phyloP scores from a whole-genome alignment of 2,888 invertebrate genomes.

The Diaprepes abbreviatus region DNA sequence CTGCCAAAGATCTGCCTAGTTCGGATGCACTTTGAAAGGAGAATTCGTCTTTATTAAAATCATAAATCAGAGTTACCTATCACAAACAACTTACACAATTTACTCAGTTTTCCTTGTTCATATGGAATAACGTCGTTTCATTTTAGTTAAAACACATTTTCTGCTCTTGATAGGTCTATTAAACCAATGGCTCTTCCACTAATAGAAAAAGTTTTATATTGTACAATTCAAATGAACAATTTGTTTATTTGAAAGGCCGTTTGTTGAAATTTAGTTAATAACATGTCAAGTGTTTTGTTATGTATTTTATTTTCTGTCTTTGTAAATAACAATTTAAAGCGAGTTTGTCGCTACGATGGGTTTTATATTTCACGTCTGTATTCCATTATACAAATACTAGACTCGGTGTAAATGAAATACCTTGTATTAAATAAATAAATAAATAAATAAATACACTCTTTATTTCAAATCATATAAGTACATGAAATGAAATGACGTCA shows the following conservation, averaged over 20 bases:
- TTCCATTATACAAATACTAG: no score
- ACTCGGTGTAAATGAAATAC: no score
- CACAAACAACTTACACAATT: slow-evolving; percentile 40
- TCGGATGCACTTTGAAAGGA: slow-evolving; percentile 6
- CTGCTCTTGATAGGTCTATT: slow-evolving; percentile 46
- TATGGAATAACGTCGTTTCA: slow-evolving; percentile 24
- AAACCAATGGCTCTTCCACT: slow-evolving; percentile 29
- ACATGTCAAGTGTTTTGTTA: not conserved
- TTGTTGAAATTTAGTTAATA: slow-evolving; percentile 12
- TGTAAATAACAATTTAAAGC: not conserved
- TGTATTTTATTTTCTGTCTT: not conserved
- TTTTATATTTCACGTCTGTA: no score
- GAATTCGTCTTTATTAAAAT: slow-evolving; percentile 32
- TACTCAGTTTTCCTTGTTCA: slow-evolving; percentile 37
- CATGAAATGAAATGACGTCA: no score
- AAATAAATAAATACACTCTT: no score
- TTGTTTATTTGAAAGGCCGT: slow-evolving; percentile 23
- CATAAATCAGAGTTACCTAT: slow-evolving; percentile 44
- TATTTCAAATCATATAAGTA: no score
- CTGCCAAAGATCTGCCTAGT: no score
- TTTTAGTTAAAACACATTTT: slow-evolving; percentile 33
- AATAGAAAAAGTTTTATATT: slow-evolving; percentile 42
- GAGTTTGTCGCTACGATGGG: no score
- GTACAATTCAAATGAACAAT: slow-evolving; percentile 19
- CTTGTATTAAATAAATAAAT: no score